Conservation (phyloP, 1,140 invertebrate genomes). For the Philopotamus ludificatus region DNA sequence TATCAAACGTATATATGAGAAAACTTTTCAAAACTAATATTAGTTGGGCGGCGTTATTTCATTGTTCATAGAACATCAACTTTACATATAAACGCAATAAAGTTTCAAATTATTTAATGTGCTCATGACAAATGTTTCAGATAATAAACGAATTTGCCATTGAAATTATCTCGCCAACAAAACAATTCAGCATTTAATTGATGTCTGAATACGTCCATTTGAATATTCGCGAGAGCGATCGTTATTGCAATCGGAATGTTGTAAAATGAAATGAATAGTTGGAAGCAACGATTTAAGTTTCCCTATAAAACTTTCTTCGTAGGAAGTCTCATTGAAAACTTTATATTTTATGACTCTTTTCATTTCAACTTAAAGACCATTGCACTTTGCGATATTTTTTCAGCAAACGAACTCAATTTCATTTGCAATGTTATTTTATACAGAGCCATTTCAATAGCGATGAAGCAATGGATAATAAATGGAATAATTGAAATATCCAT, state of each 20-base stretch:
- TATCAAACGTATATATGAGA: too few species aligned
- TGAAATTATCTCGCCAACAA: background rate
- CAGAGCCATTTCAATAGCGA: too few species aligned
- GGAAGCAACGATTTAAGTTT: background rate
- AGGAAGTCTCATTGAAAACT: background rate
- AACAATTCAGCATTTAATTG: background rate
- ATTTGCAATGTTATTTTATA: too few species aligned
- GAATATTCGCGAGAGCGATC: background rate
- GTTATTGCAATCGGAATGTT: background rate
- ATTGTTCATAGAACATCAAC: background rate
- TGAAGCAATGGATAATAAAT: too few species aligned
- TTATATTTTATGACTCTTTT: background rate
- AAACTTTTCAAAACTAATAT: too few species aligned
- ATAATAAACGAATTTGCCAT: background rate
- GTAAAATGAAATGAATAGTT: background rate
- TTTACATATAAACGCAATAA: constrained; percentile 8
- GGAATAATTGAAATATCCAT: background rate
- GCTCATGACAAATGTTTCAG: background rate
- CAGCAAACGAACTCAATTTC: too few species aligned
- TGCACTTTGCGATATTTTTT: background rate
- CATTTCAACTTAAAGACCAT: background rate
- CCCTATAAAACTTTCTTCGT: too few species aligned
- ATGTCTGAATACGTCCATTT: too few species aligned
- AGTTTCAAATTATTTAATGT: background rate
- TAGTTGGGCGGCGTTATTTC: constrained; percentile 1